phyloP scores from a whole-genome alignment of 2,888 invertebrate genomes.

The Ormyrus rosae region DNA sequence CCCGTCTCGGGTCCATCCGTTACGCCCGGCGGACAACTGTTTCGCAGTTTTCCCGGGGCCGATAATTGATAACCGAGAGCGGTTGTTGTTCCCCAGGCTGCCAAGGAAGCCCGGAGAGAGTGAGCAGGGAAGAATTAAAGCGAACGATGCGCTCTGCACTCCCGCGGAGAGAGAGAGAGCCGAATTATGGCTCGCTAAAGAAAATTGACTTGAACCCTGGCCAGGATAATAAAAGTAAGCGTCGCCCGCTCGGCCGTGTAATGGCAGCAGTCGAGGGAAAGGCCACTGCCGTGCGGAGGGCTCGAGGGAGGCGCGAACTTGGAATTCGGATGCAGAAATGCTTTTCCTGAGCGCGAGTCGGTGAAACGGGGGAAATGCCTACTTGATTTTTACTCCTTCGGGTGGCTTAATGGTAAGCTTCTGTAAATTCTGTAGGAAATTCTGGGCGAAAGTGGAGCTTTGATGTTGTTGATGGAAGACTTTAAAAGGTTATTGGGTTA shows the following conservation, averaged over 20 bases:
- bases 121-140: constrained; percentile 65
- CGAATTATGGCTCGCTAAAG: constrained; percentile 70
- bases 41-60: constrained; percentile 39
- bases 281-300: constrained; percentile 3
- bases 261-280: neutral
- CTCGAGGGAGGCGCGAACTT: constrained; percentile 22
- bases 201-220: constrained; percentile 74
- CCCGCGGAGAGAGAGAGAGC: neutral
- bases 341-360: too few relatives aligned
- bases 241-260: constrained; percentile 17
- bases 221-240: constrained; percentile 72
- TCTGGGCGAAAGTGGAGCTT: too few relatives aligned
- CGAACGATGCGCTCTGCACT: constrained; percentile 59
- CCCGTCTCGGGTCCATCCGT: constrained; percentile 15
- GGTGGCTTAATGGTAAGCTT: too few relatives aligned
- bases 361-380: too few relatives aligned
- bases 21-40: constrained; percentile 35
- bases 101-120: constrained; percentile 37
- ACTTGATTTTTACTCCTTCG: too few relatives aligned
- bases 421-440: too few relatives aligned
- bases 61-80: constrained; percentile 62
- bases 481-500: too few relatives aligned
- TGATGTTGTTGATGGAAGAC: too few relatives aligned
- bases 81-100: constrained; percentile 35
- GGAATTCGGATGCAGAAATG: neutral